Percentiles rank a stretch among this genome's conserved stretches.
phyloP scores from a whole-genome alignment of 2,113 vertebrate genomes.

The Ameiurus melas region DNA sequence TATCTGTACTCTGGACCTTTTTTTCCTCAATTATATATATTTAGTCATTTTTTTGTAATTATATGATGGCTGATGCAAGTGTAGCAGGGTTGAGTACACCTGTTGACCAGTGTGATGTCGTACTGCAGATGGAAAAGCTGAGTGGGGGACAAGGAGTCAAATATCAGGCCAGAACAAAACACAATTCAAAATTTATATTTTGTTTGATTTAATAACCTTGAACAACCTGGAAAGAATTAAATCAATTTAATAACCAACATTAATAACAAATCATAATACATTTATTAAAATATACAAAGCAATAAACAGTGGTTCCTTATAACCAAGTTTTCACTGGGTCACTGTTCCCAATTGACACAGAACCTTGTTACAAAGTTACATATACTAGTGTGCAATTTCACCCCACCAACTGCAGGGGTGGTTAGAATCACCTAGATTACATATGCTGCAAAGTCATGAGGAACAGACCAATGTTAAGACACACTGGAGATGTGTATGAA shows the following conservation, averaged over 20 bases:
- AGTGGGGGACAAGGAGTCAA: background rate
- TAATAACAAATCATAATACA: background rate
- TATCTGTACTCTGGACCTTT: background rate
- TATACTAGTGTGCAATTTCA: background rate
- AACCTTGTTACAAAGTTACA: background rate
- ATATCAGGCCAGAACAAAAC: background rate
- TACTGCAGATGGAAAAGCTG: background rate
- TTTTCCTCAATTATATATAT: constrained; percentile 18
- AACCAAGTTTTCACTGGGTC: background rate
- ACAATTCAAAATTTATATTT: background rate
- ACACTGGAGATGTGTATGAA: background rate
- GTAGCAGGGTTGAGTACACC: constrained; percentile 8
- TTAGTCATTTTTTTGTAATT: constrained; percentile 13
- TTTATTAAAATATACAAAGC: background rate
- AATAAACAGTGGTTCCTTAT: background rate
- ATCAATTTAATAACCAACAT: background rate
- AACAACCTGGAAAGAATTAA: background rate
- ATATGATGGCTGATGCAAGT: constrained; percentile 29
- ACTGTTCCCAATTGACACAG: background rate
- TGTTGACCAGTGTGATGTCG: constrained; percentile 28
- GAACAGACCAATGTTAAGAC: background rate
- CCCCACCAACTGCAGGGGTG: background rate
- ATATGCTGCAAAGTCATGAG: background rate
- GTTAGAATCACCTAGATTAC: background rate
- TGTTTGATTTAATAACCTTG: background rate